Conservation (phyloP, 2,113 vertebrate genomes). For the Cranoglanis bouderius region DNA sequence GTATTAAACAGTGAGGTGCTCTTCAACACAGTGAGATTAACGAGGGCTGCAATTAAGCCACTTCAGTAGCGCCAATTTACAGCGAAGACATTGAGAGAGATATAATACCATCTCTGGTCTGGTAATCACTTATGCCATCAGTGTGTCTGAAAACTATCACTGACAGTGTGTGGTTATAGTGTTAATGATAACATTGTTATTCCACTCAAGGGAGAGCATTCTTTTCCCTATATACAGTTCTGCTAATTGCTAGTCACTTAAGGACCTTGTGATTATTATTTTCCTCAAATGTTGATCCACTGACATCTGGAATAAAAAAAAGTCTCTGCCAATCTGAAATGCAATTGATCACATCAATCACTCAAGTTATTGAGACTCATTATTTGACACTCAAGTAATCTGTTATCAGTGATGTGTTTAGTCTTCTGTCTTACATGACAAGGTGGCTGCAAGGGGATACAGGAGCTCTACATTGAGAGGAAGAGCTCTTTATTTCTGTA, state of each 20-base stretch:
- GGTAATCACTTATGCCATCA: background rate
- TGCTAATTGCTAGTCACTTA: background rate
- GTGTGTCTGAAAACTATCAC: background rate
- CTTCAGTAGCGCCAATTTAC: background rate
- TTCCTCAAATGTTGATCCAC: background rate
- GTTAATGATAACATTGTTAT: background rate
- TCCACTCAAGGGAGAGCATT: background rate
- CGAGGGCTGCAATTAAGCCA: constrained; percentile 9
- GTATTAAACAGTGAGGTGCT: constrained; percentile 4
- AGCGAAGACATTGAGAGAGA: background rate
- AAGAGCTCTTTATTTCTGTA: background rate
- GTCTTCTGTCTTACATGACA: background rate
- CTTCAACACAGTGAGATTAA: constrained; percentile 12
- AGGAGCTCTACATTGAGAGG: background rate
- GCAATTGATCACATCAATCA: background rate
- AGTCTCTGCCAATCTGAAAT: background rate
- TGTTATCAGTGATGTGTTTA: background rate
- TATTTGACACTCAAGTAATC: background rate
- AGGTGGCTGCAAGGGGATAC: background rate
- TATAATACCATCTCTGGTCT: constrained; percentile 15
- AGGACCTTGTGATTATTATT: background rate
- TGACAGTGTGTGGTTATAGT: background rate
- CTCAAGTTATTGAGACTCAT: too few species aligned
- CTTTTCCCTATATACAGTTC: background rate
- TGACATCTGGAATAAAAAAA: background rate